Evolutionary conservation across 2,888 invertebrate genomes (phyloP), one percentile per base, ranked within the genome.

Genomic region (Alentia gelatinosa): DNA sequence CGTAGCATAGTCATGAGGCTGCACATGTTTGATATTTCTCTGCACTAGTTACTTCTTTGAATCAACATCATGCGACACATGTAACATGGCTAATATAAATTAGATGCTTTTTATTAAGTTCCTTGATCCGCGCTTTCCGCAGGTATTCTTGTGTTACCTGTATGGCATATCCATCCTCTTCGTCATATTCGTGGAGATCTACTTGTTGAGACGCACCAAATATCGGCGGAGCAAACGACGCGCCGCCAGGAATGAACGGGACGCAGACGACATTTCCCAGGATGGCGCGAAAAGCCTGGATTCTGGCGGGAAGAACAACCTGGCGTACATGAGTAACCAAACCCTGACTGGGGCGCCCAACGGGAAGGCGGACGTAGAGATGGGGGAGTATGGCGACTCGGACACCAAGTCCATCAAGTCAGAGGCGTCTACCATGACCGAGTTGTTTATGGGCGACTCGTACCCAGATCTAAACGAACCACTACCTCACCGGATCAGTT

Each of bases 391-490:
- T 86, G 86, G 30, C 9, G 86, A 86, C 47, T 47, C 30, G 23
- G 86, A 86, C 47, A 86, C 26, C n/a, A 86, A 86, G 33, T 86
- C 86, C 0, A 47, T 86, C 12, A 86, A 86, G 30, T 86, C 86
- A 1, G 86, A 86, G 30, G 47, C 26, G n/a, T 47, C 90, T 39
- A 75, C 74, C 35, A 42, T 75, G 75, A 75, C 90, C 5, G 90
- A 90, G 15, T 15, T 90, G 47, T 79, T 74, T 30, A 90, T 90
- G 42, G 75, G 90, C 9, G 90, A 90, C 12, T 79, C 90, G 5
- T 75, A 90, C 23, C 40, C 74, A 23, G 75, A 23, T 0, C 37
- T 75, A 19, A 47, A 90, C n/a, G 75, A 90, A 30, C 90, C 74
- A 12, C 79, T 79, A 23, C 90, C 90, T 26, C 74, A 90, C 35